Conservation (phyloP, 2,797 vertebrate genomes). For the Todus mexicanus region DNA sequence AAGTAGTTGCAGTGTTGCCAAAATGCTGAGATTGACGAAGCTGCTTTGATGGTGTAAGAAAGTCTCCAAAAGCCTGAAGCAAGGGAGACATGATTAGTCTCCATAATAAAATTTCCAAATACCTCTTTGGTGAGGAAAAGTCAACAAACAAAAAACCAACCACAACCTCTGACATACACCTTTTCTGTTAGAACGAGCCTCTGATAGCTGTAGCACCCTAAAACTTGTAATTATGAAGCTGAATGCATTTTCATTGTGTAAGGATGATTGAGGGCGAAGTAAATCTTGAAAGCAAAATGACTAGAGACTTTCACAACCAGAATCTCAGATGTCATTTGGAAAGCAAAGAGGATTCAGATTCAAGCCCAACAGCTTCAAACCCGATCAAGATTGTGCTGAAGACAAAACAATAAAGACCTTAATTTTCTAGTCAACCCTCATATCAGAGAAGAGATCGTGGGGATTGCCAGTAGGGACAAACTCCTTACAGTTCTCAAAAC, state of each 20-base stretch:
- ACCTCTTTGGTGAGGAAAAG: neutral
- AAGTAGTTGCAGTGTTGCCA: neutral
- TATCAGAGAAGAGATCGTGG: neutral
- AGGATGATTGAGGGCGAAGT: neutral
- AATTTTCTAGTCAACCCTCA: neutral
- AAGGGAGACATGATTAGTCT: neutral
- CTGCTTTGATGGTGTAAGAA: neutral
- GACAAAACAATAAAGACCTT: neutral
- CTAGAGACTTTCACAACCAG: neutral
- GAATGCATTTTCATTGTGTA: neutral
- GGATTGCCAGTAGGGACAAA: neutral
- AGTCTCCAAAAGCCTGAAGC: neutral
- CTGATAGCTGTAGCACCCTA: neutral
- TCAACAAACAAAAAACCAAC: neutral
- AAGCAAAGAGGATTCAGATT: neutral
- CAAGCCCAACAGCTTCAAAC: neutral
- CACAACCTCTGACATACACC: neutral
- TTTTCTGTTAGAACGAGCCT: slow-evolving; percentile 1
- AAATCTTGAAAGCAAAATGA: neutral
- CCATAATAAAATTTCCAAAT: neutral
- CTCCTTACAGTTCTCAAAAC: neutral
- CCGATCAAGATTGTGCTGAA: neutral
- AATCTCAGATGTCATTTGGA: neutral
- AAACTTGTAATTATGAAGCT: neutral
- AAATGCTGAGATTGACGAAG: neutral